Percentiles rank a stretch among this genome's conserved stretches.
Evolutionary conservation across 2,797 vertebrate genomes (phyloP).

Genomic region (Hybognathus amarus): DNA sequence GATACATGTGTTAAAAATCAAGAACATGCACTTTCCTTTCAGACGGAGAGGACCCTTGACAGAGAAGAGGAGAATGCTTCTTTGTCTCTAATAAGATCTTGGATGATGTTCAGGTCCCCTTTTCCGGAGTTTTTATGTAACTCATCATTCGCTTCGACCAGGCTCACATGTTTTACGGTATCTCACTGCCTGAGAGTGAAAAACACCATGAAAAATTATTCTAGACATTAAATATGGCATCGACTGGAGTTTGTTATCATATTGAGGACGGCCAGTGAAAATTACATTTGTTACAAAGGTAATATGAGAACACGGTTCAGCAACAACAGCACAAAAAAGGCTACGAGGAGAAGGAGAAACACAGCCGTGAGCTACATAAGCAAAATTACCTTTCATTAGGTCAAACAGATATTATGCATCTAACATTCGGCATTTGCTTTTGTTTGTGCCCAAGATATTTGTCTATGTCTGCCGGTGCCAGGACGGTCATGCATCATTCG

Average conservation of each 20-base stretch:
- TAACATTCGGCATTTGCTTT: conserved; percentile 29
- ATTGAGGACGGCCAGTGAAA: conserved; percentile 32
- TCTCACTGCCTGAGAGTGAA: conserved; percentile 50
- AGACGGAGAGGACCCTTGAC: conserved; percentile 66
- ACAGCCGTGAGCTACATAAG: conserved; percentile 46
- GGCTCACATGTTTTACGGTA: conserved; percentile 61
- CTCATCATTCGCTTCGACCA: conserved; percentile 55
- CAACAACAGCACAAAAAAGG: neutral
- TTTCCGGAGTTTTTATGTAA: conserved; percentile 46
- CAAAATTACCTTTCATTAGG: conserved; percentile 42
- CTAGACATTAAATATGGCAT: conserved; percentile 42
- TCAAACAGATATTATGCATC: conserved; percentile 7
- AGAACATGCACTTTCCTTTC: conserved; percentile 62
- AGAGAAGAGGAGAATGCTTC: conserved; percentile 64
- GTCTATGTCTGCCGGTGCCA: neutral
- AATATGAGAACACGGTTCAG: neutral
- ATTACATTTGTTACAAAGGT: conserved; percentile 44
- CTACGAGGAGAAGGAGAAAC: neutral
- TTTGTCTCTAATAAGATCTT: conserved; percentile 67
- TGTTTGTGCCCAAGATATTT: neutral
- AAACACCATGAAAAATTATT: conserved; percentile 42
- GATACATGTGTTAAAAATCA: conserved; percentile 70
- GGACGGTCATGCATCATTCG: conserved; percentile 47
- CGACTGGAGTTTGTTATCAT: conserved; percentile 34
- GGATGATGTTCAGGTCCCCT: conserved; percentile 63